These are phyloP conservation scores for Pygoscelis antarcticus DNA, from an alignment of 2,113 vertebrate genomes.

Conservation along the genomic window DNA sequence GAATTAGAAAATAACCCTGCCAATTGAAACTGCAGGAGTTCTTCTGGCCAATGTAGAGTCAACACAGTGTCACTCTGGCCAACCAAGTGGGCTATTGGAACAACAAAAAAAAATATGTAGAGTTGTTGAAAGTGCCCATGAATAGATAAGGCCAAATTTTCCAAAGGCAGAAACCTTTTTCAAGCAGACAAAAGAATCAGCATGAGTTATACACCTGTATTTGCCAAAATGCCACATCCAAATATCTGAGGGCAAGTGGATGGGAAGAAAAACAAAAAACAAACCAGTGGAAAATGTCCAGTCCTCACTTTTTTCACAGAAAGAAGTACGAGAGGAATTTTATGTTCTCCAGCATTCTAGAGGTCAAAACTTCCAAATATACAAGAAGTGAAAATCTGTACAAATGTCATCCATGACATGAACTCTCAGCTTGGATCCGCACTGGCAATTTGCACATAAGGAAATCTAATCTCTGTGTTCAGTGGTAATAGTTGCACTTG, in stretches of 20 bases:
- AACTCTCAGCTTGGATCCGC: not conserved
- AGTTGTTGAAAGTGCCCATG: not conserved
- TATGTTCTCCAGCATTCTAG: not conserved
- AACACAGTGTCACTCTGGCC: not conserved
- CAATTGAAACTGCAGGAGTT: slow-evolving; percentile 39
- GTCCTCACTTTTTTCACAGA: not conserved
- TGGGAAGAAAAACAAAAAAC: not conserved
- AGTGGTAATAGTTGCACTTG: not conserved
- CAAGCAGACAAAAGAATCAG: slow-evolving; percentile 15
- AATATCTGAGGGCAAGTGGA: not conserved
- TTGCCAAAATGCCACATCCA: not conserved
- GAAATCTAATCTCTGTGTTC: not conserved
- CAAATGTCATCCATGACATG: not conserved
- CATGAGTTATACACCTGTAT: not conserved
- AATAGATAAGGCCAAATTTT: not conserved
- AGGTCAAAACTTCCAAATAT: not conserved
- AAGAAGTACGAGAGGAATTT: not conserved
- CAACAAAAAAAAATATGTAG: not conserved
- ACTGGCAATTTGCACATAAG: not conserved
- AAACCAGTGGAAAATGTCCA: not conserved
- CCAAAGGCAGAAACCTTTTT: not conserved
- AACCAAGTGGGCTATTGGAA: not conserved
- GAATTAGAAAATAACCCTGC: slow-evolving; percentile 26
- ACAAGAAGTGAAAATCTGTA: not conserved
- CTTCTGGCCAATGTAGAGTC: slow-evolving; percentile 12